Percentiles rank a stretch among this genome's conserved stretches.
phyloP scores from a whole-genome alignment of 30 jellyfish, hydroid and myxozoan species.

The Rhopilema esculentum region DNA sequence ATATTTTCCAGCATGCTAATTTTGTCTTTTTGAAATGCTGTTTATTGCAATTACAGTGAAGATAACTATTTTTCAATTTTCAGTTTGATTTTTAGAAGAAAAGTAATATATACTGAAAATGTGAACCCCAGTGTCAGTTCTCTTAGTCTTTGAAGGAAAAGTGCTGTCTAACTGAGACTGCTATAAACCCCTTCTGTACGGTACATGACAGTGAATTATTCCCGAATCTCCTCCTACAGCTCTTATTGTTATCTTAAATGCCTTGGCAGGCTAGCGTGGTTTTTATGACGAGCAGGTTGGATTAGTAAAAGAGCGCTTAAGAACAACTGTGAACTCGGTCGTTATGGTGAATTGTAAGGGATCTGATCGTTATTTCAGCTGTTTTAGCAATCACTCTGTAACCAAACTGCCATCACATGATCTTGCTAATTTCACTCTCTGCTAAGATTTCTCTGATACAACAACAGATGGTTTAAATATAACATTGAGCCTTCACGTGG shows the following conservation, averaged over 20 bases:
- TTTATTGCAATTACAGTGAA: too few relatives aligned
- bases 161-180: too few relatives aligned
- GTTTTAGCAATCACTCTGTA: slow-evolving; percentile 8
- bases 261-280: background rate
- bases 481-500: background rate
- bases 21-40: too few relatives aligned
- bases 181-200: background rate
- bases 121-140: too few relatives aligned
- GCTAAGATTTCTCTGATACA: background rate
- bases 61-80: too few relatives aligned
- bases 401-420: background rate
- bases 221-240: background rate
- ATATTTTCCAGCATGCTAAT: too few relatives aligned
- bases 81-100: too few relatives aligned
- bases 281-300: slow-evolving; percentile 2
- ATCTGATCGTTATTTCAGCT: slow-evolving; percentile 54
- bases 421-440: slow-evolving; percentile 12
- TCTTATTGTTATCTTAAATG: background rate
- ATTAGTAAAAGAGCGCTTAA: background rate
- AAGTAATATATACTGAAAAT: too few relatives aligned
- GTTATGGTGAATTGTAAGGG: background rate
- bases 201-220: background rate
- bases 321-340: background rate
- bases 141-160: too few relatives aligned
- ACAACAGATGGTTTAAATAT: background rate